Conservation (phyloP, 2,113 vertebrate genomes). For the Synchiropus splendidus region DNA sequence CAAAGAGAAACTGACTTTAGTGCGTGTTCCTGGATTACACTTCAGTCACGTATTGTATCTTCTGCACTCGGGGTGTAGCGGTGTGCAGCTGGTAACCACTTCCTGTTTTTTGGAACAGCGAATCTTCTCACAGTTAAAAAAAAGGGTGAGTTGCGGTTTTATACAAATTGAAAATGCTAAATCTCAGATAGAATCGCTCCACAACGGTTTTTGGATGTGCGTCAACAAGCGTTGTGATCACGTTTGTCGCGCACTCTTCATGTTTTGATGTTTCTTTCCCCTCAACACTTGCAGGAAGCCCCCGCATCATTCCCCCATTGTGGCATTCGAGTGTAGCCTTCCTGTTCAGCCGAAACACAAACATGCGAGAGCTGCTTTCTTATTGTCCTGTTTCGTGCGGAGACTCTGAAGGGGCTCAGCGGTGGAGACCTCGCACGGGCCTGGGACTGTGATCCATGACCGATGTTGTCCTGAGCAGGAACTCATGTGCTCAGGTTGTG, state of each 20-base stretch:
- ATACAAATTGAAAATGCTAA: slow-evolving; percentile 39
- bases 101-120: slow-evolving; percentile 60
- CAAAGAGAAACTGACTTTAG: too few species aligned
- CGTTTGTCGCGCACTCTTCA: slow-evolving; percentile 1
- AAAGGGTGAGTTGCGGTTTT: slow-evolving; percentile 46
- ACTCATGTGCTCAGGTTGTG: slow-evolving; percentile 45
- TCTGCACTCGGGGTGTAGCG: not conserved
- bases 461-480: slow-evolving; percentile 47
- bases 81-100: slow-evolving; percentile 55
- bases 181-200: slow-evolving; percentile 60
- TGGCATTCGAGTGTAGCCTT: slow-evolving; percentile 9
- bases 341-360: slow-evolving; percentile 12
- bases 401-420: slow-evolving; percentile 8
- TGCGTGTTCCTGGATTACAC: too few species aligned
- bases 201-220: not conserved
- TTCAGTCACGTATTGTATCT: too few species aligned
- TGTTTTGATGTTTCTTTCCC: slow-evolving; percentile 10
- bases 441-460: slow-evolving; percentile 19
- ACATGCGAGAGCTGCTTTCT: slow-evolving; percentile 9
- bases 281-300: slow-evolving; percentile 8
- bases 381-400: slow-evolving; percentile 9
- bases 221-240: not conserved
- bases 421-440: slow-evolving; percentile 32
- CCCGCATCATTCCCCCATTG: slow-evolving; percentile 9
- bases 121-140: slow-evolving; percentile 65